These are phyloP conservation scores for Spilarctia lutea DNA, from an alignment of 2,888 invertebrate genomes.

Conservation along the genomic window DNA sequence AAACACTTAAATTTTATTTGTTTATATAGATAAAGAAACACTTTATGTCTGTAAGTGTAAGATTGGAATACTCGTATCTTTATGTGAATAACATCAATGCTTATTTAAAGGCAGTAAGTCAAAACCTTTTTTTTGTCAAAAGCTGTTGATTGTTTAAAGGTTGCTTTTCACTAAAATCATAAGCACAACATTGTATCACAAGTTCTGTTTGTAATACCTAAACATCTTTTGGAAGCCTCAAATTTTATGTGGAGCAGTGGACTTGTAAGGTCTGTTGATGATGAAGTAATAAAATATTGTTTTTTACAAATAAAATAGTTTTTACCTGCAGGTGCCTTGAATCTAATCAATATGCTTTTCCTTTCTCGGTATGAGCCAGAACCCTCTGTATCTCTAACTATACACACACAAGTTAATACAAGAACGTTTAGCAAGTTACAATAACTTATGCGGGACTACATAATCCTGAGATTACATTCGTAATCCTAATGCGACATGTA, in stretches of 20 bases:
- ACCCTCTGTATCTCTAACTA: neutral
- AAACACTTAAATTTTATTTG: no score
- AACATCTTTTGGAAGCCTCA: no score
- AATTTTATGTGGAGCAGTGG: no score
- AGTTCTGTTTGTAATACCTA: no score
- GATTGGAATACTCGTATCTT: no score
- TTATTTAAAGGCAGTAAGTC: no score
- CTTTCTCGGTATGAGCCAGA: neutral
- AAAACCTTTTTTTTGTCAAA: neutral
- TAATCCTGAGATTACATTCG: constrained; percentile 8
- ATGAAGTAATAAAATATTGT: neutral
- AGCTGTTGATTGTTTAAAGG: neutral
- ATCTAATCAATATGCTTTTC: neutral
- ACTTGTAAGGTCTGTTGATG: neutral
- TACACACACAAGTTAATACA: neutral
- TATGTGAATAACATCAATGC: no score
- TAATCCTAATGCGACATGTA: constrained; percentile 17
- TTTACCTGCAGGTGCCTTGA: neutral
- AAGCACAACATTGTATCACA: neutral
- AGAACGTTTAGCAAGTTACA: neutral
- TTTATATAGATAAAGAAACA: no score
- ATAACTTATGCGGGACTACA: neutral
- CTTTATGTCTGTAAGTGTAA: neutral
- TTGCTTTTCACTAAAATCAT: neutral
- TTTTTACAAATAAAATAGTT: neutral